Percentiles rank a stretch among this genome's conserved stretches.
Evolutionary conservation across 2,113 vertebrate species (phyloP).

Genomic region (Herpailurus yagouaroundi): DNA sequence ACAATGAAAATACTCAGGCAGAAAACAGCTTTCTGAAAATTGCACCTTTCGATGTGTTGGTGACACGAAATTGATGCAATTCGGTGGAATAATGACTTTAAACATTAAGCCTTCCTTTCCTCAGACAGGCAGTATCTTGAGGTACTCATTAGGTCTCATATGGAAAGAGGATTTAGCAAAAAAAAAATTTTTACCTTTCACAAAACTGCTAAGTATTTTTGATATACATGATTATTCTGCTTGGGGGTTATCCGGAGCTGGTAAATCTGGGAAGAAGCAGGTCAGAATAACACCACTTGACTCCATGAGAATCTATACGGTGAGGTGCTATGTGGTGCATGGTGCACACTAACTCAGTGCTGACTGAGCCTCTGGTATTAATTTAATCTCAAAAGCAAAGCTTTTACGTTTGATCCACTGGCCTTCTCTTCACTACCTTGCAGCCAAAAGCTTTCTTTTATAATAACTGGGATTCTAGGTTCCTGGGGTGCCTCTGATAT

Average conservation of each 20-base stretch:
- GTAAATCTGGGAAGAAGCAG: not conserved
- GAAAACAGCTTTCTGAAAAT: constrained; percentile 66
- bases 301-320: not conserved
- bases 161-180: constrained; percentile 50
- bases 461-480: not conserved
- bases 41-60: constrained; percentile 57
- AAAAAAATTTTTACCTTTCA: not conserved
- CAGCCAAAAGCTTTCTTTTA: constrained; percentile 43
- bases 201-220: constrained; percentile 12
- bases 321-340: fast-evolving
- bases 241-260: not conserved
- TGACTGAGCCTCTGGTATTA: not conserved
- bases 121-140: constrained; percentile 21
- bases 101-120: constrained; percentile 32
- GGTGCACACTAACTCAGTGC: not conserved
- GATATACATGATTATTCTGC: not conserved
- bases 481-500: not conserved
- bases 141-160: constrained; percentile 38
- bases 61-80: constrained; percentile 63
- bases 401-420: not conserved
- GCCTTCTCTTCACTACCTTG: not conserved
- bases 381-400: constrained; percentile 24
- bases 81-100: constrained; percentile 60
- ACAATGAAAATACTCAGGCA: constrained; percentile 53
- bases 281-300: not conserved